A percentile compares a stretch with the other conserved stretches of the same genome.
Conservation (phyloP, 1,140 invertebrate genomes). For the Heliconius eleuchia region DNA sequence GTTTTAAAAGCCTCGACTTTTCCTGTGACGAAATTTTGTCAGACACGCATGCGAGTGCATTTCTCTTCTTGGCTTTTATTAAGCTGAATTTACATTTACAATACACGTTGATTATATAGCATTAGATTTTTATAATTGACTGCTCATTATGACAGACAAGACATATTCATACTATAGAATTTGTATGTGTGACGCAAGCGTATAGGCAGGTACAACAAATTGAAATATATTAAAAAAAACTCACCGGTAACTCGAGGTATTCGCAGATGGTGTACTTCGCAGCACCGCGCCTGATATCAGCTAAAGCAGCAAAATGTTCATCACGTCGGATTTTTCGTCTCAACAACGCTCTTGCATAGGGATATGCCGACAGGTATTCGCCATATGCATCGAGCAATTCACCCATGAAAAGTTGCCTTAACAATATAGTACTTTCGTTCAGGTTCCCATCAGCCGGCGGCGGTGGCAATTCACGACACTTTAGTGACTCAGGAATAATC, state of each 20-base stretch:
- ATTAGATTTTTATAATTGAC: neutral
- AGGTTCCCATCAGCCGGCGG: conserved; percentile 55
- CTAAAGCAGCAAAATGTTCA: conserved; percentile 74
- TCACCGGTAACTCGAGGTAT: conserved; percentile 79
- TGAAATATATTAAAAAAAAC: conserved; percentile 29
- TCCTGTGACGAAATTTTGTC: conserved; percentile 42
- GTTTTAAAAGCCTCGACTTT: conserved; percentile 35
- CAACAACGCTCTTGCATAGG: conserved; percentile 67
- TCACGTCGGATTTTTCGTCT: conserved; percentile 69
- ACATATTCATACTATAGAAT: neutral
- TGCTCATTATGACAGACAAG: neutral
- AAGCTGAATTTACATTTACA: neutral
- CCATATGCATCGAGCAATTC: conserved; percentile 76
- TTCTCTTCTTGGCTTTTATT: conserved; percentile 1
- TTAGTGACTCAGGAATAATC: conserved; percentile 60
- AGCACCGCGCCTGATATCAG: conserved; percentile 73
- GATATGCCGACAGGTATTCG: conserved; percentile 72
- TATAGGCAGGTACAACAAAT: too few relatives aligned
- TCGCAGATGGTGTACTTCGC: conserved; percentile 74
- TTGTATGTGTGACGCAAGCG: too few relatives aligned
- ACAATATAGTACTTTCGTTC: conserved; percentile 73
- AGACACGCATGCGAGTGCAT: conserved; percentile 29
- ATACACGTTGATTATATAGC: neutral
- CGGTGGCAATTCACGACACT: conserved; percentile 65
- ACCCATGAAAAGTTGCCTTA: conserved; percentile 76